phyloP scores from a whole-genome alignment of 2,888 invertebrate genomes.

The Drosophila macrospina region DNA sequence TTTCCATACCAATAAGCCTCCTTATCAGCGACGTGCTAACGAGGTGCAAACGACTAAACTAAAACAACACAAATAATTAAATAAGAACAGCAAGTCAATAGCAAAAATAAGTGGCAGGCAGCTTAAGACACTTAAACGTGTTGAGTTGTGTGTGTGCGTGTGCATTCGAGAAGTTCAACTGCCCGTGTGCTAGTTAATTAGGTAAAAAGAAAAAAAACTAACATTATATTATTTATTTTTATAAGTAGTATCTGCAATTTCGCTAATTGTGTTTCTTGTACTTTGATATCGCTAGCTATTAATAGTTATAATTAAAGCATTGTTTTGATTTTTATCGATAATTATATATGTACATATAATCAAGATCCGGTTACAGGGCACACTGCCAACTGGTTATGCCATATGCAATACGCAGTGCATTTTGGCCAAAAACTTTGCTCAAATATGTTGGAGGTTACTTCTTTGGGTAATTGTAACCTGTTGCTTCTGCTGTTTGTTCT shows the following conservation, averaged over 20 bases:
- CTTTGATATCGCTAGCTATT: slow-evolving; percentile 15
- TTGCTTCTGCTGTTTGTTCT: slow-evolving; percentile 11
- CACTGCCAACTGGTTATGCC: neutral
- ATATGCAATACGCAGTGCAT: slow-evolving; percentile 9
- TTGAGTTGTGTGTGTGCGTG: neutral
- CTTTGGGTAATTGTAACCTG: slow-evolving; percentile 11
- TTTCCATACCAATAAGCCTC: slow-evolving; percentile 31
- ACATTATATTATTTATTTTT: slow-evolving; percentile 8
- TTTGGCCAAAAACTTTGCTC: neutral
- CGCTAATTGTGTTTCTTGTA: slow-evolving; percentile 13
- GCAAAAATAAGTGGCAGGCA: slow-evolving; percentile 17
- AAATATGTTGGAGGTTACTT: neutral
- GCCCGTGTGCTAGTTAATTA: slow-evolving; percentile 13
- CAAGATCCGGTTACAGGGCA: slow-evolving; percentile 6
- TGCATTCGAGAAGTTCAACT: slow-evolving; percentile 1
- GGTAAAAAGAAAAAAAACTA: slow-evolving; percentile 4
- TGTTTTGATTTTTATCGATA: slow-evolving; percentile 8
- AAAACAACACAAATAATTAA: slow-evolving; percentile 10
- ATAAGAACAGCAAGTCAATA: slow-evolving; percentile 17
- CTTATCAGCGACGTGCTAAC: slow-evolving; percentile 57
- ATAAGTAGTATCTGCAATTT: slow-evolving; percentile 16
- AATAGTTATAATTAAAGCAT: slow-evolving; percentile 9
- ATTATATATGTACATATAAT: neutral
- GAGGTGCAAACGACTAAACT: slow-evolving; percentile 9
- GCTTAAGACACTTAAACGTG: slow-evolving; percentile 9